A percentile compares a stretch with the other conserved stretches of the same genome.
phyloP scores from a whole-genome alignment of 1,140 invertebrate species.

The Leucophenga varia region DNA sequence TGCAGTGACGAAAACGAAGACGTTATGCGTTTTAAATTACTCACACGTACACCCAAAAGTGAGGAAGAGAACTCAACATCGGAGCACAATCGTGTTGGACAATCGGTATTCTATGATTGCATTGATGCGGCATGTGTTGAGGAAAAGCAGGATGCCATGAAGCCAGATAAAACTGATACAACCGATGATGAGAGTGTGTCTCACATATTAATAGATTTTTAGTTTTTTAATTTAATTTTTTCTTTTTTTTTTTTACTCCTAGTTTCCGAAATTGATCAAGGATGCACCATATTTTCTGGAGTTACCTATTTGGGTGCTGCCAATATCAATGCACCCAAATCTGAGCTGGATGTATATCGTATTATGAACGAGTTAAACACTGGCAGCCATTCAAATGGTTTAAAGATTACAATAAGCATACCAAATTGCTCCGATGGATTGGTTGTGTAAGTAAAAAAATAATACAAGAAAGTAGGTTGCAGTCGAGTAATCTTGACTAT shows the following conservation, averaged over 20 bases:
- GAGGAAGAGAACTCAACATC: conserved; percentile 43
- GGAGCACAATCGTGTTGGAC: conserved; percentile 51
- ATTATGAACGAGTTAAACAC: conserved; percentile 90
- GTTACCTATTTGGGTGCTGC: conserved; percentile 94
- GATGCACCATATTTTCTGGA: conserved; percentile 88
- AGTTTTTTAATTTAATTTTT: conserved; percentile 6
- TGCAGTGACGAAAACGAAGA: conserved; percentile 15
- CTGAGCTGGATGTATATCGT: conserved; percentile 91
- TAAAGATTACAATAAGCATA: conserved; percentile 87
- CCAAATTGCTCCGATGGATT: conserved; percentile 85
- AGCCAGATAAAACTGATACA: conserved; percentile 67
- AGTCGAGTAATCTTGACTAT: too few species aligned
- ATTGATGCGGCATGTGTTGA: conserved; percentile 59
- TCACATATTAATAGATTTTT: neutral
- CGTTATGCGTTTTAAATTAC: conserved; percentile 41
- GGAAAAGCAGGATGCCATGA: conserved; percentile 76
- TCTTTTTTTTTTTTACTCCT: too few species aligned
- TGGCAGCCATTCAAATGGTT: conserved; percentile 63
- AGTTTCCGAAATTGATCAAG: conserved; percentile 78
- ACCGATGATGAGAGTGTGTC: conserved; percentile 65
- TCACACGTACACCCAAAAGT: conserved; percentile 35
- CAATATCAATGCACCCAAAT: conserved; percentile 89
- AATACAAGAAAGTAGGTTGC: too few species aligned
- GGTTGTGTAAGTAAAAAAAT: conserved; percentile 77
- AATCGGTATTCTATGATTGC: conserved; percentile 59